A percentile compares a stretch with the other conserved stretches of the same genome.
Evolutionary conservation across 1,140 invertebrate species (phyloP).

Genomic region (Agraylea sexmaculata): DNA sequence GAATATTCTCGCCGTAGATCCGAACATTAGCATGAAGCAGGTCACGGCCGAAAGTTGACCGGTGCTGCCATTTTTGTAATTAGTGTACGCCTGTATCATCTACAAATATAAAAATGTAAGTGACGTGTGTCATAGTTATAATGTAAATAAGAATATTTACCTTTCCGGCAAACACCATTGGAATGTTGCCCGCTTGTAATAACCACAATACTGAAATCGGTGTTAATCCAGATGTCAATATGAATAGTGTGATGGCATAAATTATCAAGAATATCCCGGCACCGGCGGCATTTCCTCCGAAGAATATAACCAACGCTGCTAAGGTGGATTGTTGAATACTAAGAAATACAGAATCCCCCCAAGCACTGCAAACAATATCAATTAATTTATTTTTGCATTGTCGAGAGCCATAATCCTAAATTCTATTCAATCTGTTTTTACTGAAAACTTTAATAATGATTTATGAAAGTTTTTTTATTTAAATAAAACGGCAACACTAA

Average conservation of each 20-base stretch:
- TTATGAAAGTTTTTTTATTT: no score
- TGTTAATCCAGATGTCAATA: constrained; percentile 62
- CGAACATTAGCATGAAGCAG: constrained; percentile 72
- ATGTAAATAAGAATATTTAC: constrained; percentile 38
- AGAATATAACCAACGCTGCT: constrained; percentile 68
- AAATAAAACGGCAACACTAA: no score
- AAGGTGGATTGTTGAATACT: constrained; percentile 80
- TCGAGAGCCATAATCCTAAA: not conserved
- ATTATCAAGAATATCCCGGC: constrained; percentile 53
- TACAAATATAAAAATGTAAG: constrained; percentile 42
- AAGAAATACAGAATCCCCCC: constrained; percentile 87
- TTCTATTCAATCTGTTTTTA: constrained; percentile 3
- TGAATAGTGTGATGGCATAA: constrained; percentile 51
- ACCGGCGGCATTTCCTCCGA: constrained; percentile 42
- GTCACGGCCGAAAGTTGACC: constrained; percentile 92
- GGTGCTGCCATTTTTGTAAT: constrained; percentile 85
- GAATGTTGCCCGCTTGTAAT: constrained; percentile 79
- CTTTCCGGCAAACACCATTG: constrained; percentile 81
- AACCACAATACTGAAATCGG: constrained; percentile 66
- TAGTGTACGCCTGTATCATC: constrained; percentile 77
- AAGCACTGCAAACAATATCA: constrained; percentile 54
- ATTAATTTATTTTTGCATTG: constrained; percentile 2
- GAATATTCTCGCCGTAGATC: constrained; percentile 88
- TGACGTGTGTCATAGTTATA: no score
- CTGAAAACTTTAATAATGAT: no score